Conservation (phyloP, 2,797 vertebrate genomes). For the Peromyscus melanophrys region DNA sequence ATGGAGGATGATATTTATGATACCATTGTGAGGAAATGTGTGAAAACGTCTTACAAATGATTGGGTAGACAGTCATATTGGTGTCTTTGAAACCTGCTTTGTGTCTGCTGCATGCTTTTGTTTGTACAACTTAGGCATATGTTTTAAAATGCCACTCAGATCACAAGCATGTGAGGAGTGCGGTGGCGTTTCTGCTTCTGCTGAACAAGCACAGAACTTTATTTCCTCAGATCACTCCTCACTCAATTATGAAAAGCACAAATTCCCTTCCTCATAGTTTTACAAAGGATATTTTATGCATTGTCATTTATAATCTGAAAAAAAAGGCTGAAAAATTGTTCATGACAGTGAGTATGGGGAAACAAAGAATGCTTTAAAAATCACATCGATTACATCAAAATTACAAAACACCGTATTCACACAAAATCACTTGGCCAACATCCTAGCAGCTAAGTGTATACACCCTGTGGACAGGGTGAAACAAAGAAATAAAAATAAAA, state of each 20-base stretch:
- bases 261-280: conserved; percentile 66
- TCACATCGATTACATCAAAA: conserved; percentile 46
- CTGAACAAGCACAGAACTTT: conserved; percentile 18
- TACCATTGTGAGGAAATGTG: conserved; percentile 59
- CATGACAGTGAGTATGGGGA: neutral
- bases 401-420: neutral
- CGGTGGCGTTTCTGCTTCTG: conserved; percentile 53
- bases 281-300: neutral
- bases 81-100: conserved; percentile 83
- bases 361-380: conserved; percentile 37
- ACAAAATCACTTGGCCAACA: conserved; percentile 71
- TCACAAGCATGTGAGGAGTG: conserved; percentile 69
- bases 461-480: neutral
- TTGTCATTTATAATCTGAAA: conserved; percentile 5
- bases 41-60: conserved; percentile 80
- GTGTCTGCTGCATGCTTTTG: conserved; percentile 81
- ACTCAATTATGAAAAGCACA: neutral
- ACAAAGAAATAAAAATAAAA: conserved; percentile 68
- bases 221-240: conserved; percentile 56
- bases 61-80: conserved; percentile 76
- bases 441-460: conserved; percentile 52
- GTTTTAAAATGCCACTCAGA: conserved; percentile 76
- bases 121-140: conserved; percentile 81
- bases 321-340: conserved; percentile 31
- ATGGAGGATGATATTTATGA: conserved; percentile 69